These are phyloP conservation scores for Coregonus sp. DNA, from an alignment of 2,797 vertebrate species.

Conservation along the genomic window DNA sequence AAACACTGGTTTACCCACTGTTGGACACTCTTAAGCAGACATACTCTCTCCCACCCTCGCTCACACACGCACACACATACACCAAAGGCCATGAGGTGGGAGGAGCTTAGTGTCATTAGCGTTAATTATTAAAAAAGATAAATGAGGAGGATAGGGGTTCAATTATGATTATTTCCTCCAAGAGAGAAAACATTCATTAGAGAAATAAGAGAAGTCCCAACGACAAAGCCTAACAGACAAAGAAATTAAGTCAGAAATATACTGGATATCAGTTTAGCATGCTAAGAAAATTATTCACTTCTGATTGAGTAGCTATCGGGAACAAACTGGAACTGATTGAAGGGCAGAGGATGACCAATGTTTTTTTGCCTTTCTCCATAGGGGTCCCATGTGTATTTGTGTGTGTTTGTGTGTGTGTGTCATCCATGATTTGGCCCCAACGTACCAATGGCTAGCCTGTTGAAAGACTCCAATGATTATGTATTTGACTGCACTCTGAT, in stretches of 20 bases:
- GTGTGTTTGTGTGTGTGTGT: too few relatives aligned
- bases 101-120: slow-evolving; percentile 3
- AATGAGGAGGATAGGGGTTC: neutral
- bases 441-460: neutral
- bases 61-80: slow-evolving; percentile 1
- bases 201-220: neutral
- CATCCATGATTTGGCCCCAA: slow-evolving; percentile 13
- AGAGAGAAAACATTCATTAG: slow-evolving; percentile 4
- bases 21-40: neutral
- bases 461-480: neutral
- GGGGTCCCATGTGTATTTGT: neutral
- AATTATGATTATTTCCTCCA: slow-evolving; percentile 6
- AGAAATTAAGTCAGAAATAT: neutral
- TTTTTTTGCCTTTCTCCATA: neutral
- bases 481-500: slow-evolving; percentile 2
- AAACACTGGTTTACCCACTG: neutral
- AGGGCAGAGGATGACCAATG: too few relatives aligned
- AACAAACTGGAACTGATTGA: neutral
- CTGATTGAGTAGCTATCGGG: neutral
- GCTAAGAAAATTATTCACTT: neutral
- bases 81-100: neutral
- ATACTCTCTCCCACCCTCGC: neutral
- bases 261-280: too few relatives aligned
- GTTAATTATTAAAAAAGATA: slow-evolving; percentile 14
- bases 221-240: neutral